Conservation (phyloP, 2,797 vertebrate genomes). For the Lates japonicus region DNA sequence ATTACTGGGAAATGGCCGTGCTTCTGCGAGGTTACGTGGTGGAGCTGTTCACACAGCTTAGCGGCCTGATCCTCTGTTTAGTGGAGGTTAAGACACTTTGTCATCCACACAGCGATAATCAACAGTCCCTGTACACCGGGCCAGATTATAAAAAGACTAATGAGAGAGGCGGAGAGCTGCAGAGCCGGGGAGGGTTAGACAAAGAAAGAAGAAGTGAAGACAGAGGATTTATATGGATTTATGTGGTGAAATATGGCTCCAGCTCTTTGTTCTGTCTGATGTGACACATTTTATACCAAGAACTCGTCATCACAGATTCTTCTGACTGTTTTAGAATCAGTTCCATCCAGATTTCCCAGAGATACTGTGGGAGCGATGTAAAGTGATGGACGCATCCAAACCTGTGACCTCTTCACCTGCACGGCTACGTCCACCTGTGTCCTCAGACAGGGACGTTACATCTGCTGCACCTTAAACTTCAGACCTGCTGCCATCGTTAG, state of each 20-base stretch:
- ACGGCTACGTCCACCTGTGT: no score
- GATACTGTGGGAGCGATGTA: no score
- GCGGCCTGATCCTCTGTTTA: constrained; percentile 59
- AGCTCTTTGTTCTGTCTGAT: not conserved
- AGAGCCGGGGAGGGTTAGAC: not conserved
- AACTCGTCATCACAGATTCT: not conserved
- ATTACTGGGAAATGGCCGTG: constrained; percentile 46
- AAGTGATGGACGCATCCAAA: no score
- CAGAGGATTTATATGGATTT: not conserved
- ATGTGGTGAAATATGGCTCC: not conserved
- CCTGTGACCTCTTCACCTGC: no score
- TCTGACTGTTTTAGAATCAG: no score
- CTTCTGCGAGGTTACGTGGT: constrained; percentile 28
- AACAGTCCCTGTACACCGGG: constrained; percentile 22
- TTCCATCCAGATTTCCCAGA: no score
- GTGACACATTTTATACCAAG: not conserved
- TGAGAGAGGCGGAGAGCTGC: constrained; percentile 24
- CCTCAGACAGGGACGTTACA: no score
- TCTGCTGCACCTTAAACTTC: no score
- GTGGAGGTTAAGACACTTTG: constrained; percentile 60
- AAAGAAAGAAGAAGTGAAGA: not conserved
- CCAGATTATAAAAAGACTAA: constrained; percentile 15
- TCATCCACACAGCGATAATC: constrained; percentile 41
- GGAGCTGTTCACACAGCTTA: constrained; percentile 53
- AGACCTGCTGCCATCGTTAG: no score